A percentile compares a stretch with the other conserved stretches of the same genome.
phyloP scores from a whole-genome alignment of 2,797 vertebrate species.

The Propithecus deckenii region DNA sequence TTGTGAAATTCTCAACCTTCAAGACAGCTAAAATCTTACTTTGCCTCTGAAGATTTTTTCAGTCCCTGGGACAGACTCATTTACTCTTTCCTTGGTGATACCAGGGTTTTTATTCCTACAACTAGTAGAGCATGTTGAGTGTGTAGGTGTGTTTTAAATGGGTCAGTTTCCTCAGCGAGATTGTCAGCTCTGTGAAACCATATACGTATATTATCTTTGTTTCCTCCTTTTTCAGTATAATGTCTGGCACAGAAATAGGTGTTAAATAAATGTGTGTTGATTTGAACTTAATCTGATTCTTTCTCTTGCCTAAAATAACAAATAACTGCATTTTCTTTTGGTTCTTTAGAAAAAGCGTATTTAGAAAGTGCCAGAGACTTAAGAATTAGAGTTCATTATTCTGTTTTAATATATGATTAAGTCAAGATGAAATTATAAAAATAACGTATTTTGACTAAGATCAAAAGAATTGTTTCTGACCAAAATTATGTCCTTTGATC shows the following conservation, averaged over 20 bases:
- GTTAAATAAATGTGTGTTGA: constrained; percentile 35
- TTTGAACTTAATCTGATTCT: constrained; percentile 45
- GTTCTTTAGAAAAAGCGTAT: constrained; percentile 36
- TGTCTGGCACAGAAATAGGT: constrained; percentile 43
- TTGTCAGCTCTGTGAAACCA: constrained; percentile 2
- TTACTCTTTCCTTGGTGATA: background rate
- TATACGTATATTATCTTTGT: background rate
- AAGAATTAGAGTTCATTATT: constrained; percentile 49
- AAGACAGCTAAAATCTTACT: background rate
- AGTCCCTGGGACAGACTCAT: background rate
- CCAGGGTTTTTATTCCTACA: constrained; percentile 18
- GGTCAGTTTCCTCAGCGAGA: background rate
- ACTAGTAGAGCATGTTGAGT: background rate
- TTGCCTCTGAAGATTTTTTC: constrained; percentile 35
- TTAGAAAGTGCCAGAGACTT: constrained; percentile 40
- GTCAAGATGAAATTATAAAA: constrained; percentile 46
- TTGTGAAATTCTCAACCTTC: constrained; percentile 45
- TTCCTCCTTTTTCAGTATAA: constrained; percentile 40
- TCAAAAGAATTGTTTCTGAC: constrained; percentile 42
- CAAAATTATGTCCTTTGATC: constrained; percentile 18
- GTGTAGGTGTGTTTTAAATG: background rate
- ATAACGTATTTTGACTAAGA: constrained; percentile 37
- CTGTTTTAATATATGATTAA: constrained; percentile 45
- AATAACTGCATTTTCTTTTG: constrained; percentile 34
- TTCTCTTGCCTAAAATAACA: constrained; percentile 45